phyloP scores from a whole-genome alignment of 2,888 invertebrate species.

The Lagria hirta region DNA sequence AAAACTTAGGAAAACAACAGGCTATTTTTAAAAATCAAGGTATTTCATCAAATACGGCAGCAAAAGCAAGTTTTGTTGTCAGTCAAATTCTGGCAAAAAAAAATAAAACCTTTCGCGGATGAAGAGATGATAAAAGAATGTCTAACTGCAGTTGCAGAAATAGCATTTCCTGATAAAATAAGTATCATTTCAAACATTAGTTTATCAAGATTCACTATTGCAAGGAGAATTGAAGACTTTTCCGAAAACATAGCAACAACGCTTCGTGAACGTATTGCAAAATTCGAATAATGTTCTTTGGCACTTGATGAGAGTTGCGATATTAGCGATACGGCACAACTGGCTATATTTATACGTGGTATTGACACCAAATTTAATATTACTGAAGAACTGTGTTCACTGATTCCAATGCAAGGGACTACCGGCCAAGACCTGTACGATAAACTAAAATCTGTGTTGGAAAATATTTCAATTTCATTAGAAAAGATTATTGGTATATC shows the following conservation, averaged over 20 bases:
- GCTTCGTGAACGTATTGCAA: conserved; percentile 28
- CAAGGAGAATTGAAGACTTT: conserved; percentile 30
- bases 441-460: conserved; percentile 10
- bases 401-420: conserved; percentile 17
- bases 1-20: conserved; percentile 21
- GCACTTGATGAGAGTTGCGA: conserved; percentile 31
- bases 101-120: conserved; percentile 37
- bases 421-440: conserved; percentile 16
- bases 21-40: conserved; percentile 18
- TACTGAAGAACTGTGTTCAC: conserved; percentile 21
- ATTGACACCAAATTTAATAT: conserved; percentile 23
- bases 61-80: conserved; percentile 28
- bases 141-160: conserved; percentile 34
- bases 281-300: conserved; percentile 34
- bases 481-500: conserved; percentile 30
- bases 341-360: conserved; percentile 21
- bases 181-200: conserved; percentile 33
- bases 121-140: conserved; percentile 38
- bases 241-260: conserved; percentile 28
- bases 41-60: conserved; percentile 7
- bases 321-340: conserved; percentile 20
- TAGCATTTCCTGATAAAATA: too few relatives aligned
- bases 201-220: conserved; percentile 35
- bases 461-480: conserved; percentile 28
- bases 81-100: conserved; percentile 33